phyloP scores from a whole-genome alignment of 2,113 vertebrate genomes.

The Austrofundulus limnaeus region DNA sequence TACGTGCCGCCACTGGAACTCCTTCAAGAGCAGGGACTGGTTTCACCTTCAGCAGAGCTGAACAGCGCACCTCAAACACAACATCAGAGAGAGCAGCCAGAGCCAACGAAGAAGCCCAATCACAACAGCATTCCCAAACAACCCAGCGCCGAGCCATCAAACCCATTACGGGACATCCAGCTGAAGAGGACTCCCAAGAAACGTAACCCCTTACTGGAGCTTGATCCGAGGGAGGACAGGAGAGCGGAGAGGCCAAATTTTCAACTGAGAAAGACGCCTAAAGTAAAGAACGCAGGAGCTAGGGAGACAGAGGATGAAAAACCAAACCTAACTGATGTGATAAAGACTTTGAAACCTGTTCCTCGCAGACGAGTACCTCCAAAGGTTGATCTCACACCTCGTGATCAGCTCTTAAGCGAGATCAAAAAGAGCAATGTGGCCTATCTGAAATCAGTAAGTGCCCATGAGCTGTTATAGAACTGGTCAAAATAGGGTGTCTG shows the following conservation, averaged over 20 bases:
- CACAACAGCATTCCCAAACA: constrained; percentile 44
- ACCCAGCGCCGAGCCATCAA: constrained; percentile 40
- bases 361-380: constrained; percentile 87
- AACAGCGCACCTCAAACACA: not conserved
- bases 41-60: constrained; percentile 52
- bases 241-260: constrained; percentile 77
- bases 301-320: constrained; percentile 75
- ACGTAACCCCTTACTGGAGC: constrained; percentile 71
- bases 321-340: constrained; percentile 88
- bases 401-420: constrained; percentile 88
- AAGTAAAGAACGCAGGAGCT: constrained; percentile 42
- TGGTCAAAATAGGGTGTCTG: not conserved
- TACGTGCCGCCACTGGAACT: constrained; percentile 63
- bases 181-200: constrained; percentile 80
- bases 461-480: not conserved
- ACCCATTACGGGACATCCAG: constrained; percentile 66
- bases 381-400: constrained; percentile 86
- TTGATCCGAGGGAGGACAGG: constrained; percentile 68
- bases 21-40: constrained; percentile 56
- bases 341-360: constrained; percentile 91
- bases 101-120: constrained; percentile 53
- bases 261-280: constrained; percentile 74
- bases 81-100: constrained; percentile 15
- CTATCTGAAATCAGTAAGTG: constrained; percentile 86
- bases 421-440: constrained; percentile 94